Percentiles rank a stretch among this genome's conserved stretches.
These are phyloP conservation scores for Muscicapa adusta DNA, from an alignment of 2,113 vertebrate species.

Conservation along the genomic window DNA sequence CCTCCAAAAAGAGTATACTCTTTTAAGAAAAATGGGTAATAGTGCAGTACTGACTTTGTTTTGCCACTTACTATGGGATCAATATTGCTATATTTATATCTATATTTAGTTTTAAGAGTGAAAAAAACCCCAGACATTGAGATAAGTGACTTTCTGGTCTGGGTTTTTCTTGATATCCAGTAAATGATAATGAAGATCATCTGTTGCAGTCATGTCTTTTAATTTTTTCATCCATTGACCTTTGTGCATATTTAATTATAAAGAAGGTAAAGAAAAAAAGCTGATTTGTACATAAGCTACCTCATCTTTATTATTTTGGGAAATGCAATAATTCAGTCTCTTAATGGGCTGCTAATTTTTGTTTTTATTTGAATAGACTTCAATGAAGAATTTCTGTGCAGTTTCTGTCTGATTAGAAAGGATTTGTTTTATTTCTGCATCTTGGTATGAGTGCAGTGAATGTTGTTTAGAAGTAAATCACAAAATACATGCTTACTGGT, in stretches of 20 bases:
- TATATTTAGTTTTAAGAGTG: neutral
- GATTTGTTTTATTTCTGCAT: accelerated
- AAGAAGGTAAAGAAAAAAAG: neutral
- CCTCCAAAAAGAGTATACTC: neutral
- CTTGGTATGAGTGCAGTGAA: neutral
- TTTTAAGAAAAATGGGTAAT: neutral
- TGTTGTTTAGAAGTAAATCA: neutral
- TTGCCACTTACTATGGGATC: neutral
- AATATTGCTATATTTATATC: neutral
- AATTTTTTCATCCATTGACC: neutral
- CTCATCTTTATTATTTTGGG: neutral
- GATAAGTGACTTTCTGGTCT: neutral
- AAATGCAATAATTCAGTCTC: neutral
- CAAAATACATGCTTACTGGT: neutral
- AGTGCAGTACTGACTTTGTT: neutral
- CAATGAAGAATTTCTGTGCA: accelerated
- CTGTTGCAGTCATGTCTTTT: neutral
- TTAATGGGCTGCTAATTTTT: neutral
- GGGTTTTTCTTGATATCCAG: neutral
- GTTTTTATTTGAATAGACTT: neutral
- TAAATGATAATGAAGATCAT: neutral
- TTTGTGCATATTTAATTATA: neutral
- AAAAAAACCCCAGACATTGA: neutral
- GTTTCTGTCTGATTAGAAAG: neutral
- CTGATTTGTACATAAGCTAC: neutral